A percentile compares a stretch with the other conserved stretches of the same genome.
These are phyloP conservation scores for Campylorhamphus procurvoides DNA, from an alignment of 2,113 vertebrate species.

Conservation along the genomic window DNA sequence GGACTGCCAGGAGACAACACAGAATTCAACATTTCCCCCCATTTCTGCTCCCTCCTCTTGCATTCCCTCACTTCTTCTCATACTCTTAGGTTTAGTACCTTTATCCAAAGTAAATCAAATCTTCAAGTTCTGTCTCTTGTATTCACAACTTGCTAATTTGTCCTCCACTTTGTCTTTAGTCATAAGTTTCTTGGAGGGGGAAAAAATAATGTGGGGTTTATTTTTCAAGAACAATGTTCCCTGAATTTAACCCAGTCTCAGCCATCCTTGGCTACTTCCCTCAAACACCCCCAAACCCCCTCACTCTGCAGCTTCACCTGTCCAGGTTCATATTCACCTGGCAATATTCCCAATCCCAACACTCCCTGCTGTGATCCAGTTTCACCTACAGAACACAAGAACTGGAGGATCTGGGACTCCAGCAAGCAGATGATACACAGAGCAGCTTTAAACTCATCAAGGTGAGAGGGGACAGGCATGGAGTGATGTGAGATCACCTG, in stretches of 20 bases:
- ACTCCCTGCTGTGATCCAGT: background rate
- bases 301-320: background rate
- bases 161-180: background rate
- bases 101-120: background rate
- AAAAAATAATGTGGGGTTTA: rapidly evolving
- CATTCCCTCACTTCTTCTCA: background rate
- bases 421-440: background rate
- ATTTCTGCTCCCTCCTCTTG: background rate
- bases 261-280: background rate
- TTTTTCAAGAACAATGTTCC: background rate
- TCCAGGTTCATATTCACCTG: background rate
- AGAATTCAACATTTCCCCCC: background rate
- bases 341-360: background rate
- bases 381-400: background rate
- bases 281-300: background rate
- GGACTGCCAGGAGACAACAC: background rate
- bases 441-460: background rate
- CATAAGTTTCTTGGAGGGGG: background rate
- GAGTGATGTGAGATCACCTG: background rate
- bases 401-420: background rate
- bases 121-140: background rate
- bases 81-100: background rate
- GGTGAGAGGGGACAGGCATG: background rate
- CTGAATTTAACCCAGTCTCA: background rate
- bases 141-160: background rate